Evolutionary conservation across 2,888 invertebrate genomes (phyloP).

Genomic region (Baccha elongata): DNA sequence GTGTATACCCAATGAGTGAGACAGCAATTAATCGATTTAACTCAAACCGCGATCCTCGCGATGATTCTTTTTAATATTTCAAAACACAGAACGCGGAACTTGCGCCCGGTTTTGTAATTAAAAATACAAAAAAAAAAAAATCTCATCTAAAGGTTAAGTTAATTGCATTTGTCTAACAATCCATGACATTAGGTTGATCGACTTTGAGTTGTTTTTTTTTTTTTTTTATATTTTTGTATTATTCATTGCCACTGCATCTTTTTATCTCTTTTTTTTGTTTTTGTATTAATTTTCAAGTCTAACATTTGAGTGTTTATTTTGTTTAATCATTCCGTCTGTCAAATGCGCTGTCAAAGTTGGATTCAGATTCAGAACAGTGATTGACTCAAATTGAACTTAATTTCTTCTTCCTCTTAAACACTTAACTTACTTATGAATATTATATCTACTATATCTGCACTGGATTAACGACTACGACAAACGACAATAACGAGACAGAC

Average conservation of each 20-base stretch:
- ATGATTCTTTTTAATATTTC: not conserved
- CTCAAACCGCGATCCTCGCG: not conserved
- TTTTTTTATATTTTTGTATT: constrained; percentile 33
- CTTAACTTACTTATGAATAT: constrained; percentile 76
- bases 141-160: constrained; percentile 66
- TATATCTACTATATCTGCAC: constrained; percentile 55
- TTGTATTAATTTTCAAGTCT: not conserved
- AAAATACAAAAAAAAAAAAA: constrained; percentile 24
- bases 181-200: constrained; percentile 43
- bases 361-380: constrained; percentile 75
- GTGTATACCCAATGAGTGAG: not conserved
- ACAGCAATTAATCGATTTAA: constrained; percentile 21
- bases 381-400: constrained; percentile 78
- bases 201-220: constrained; percentile 29
- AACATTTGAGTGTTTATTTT: constrained; percentile 28
- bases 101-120: constrained; percentile 17
- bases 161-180: constrained; percentile 62
- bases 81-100: constrained; percentile 45
- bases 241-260: constrained; percentile 43
- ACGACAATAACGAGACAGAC: constrained; percentile 21
- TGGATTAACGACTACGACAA: constrained; percentile 49
- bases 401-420: constrained; percentile 78
- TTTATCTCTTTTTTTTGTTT: constrained; percentile 8
- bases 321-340: constrained; percentile 53
- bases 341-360: constrained; percentile 74